Base-by-base conservation (phyloP, 2,113 vertebrate genomes). In the Ranitomeya imitator region DNA sequence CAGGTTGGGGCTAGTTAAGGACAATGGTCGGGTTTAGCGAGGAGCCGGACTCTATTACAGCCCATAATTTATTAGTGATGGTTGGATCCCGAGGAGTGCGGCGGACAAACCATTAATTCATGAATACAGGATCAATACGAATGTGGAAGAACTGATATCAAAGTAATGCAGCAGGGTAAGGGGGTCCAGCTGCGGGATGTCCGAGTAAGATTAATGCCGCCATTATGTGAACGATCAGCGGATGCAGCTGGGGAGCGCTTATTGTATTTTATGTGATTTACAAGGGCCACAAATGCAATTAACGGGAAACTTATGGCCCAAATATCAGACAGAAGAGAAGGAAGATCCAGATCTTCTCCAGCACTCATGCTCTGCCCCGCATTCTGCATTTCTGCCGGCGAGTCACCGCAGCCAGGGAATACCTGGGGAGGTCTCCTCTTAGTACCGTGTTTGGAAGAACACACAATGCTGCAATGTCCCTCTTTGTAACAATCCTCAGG, bases 181-280 rank as follows among this genome's bases (percentile, higher is more conserved):
- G n/a, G 7, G 52, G 77, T 23, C 54, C 77, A 57, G 77, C 77
- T n/a, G 51, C 77, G 52, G 77, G 52, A 79, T 79, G 77, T 55
- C 52, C 51, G 57, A 57, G 77, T 5, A 52, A 79, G 77, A 57
- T 79, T 55, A 79, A 79, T 54, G 52, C 52, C 10, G 52, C 77
- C 52, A 57, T 79, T 79, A 79, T 6, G 18, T 76, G 45, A 76
- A 76, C 73, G 37, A 76, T 79, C 77, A 79, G 77, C 21, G 77
- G 77, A 26, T 15, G 51, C 12, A 55, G 77, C 77, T 55, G 77
- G 77, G 52, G 77, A 76, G 21, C 21, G 6, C 19, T 79, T 76
- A 76, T 76, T 76, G 73, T 76, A 76, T 76, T 76, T 76, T 52
- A 76, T 10, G 37, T 76, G 73, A 76, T 76, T 76, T 76, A 76